Evolutionary conservation across 2,113 vertebrate genomes (phyloP), one percentile per base, ranked within the genome.

Genomic region (Parus major): DNA sequence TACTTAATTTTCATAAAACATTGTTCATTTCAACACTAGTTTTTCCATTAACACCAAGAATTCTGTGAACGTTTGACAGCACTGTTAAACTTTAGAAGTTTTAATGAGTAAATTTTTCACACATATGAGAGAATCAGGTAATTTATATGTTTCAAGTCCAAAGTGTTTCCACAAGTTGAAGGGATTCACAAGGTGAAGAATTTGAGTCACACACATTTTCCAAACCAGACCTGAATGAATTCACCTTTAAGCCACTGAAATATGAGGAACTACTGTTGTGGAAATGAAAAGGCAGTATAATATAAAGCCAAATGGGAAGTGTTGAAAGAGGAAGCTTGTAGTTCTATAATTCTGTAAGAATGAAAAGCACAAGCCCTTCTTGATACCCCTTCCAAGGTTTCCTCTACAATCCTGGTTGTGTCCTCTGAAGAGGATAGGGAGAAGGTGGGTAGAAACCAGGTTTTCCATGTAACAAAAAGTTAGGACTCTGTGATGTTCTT

Each of bases 51-150:
- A 86, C 52, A 31, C 36, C 65, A 72, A 77, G 55, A 47, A 77
- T 72, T 61, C 63, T 22, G 63, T 80, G 75, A 94, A 90, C 0
- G 3, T 57, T 36, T 80, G 36, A 92, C 88, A 80, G 71, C 36
- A 5, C 46, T 65, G 75, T 85, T 94, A 94, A 94, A 92, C 92
- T 90, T 94, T 15, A 80, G 20, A 76, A 61, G 59, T 65, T 80
- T 69, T 86, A 88, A 88, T 86, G 27, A 92, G 57, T 68, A 49
- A 79, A 59, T 90, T 90, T 76, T 94, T 86, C 71, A 92, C 68
- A 55, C 68, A 33, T 82, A 31, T 21, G 39, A 82, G 46, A 86
- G 39, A 86, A 86, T 66, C 63, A 77, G 27, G 11, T 83, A 44
- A 70, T 81, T 93, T 83, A 15, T 16, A 41, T 66, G 46, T n/a